phyloP scores from a whole-genome alignment of 2,797 vertebrate species.

The Macropus fuliginosus region DNA sequence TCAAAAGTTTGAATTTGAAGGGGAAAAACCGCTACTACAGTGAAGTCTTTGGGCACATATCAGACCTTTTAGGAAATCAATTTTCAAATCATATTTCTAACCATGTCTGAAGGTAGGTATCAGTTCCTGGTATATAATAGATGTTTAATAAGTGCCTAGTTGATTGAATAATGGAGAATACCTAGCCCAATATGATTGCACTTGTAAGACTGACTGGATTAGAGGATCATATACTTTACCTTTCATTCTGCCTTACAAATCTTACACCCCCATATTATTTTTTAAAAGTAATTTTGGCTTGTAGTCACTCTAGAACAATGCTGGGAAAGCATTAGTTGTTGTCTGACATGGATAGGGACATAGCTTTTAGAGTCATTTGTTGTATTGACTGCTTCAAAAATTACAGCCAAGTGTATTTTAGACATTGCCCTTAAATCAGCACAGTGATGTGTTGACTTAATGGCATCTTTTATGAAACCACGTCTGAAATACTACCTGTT shows the following conservation, averaged over 20 bases:
- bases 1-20: neutral
- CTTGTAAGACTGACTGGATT: neutral
- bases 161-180: neutral
- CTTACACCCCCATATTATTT: neutral
- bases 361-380: constrained; percentile 18
- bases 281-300: neutral
- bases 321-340: neutral
- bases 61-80: neutral
- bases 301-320: neutral
- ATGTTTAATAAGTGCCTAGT: neutral
- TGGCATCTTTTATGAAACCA: neutral
- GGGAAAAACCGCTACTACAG: neutral
- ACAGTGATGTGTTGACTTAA: constrained; percentile 4
- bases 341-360: neutral
- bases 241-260: neutral
- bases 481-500: neutral
- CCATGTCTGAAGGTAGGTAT: neutral
- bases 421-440: neutral
- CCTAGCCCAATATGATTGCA: neutral
- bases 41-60: neutral
- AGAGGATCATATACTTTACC: neutral
- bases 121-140: neutral
- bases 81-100: neutral
- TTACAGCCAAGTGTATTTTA: constrained; percentile 29
- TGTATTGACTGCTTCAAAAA: neutral